These are phyloP conservation scores for Phaethon lepturus DNA, from an alignment of 2,113 vertebrate species.

Conservation along the genomic window DNA sequence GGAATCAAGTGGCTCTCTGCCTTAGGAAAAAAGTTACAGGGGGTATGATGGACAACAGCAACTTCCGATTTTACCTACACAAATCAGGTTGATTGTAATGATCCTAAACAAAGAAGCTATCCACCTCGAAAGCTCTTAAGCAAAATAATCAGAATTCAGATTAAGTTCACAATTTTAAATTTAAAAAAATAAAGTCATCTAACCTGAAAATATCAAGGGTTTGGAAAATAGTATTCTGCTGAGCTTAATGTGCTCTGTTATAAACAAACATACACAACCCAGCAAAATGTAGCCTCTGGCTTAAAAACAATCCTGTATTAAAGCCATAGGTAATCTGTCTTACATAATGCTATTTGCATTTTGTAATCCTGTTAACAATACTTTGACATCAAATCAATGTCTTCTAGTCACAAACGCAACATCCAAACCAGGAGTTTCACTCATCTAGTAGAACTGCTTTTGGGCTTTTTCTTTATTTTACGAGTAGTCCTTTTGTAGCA, in stretches of 20 bases:
- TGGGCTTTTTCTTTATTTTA: not conserved
- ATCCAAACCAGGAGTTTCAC: not conserved
- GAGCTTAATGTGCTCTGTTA: not conserved
- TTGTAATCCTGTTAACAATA: conserved; percentile 53
- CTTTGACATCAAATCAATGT: conserved; percentile 52
- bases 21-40: not conserved
- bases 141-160: not conserved
- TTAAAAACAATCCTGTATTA: conserved; percentile 56
- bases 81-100: not conserved
- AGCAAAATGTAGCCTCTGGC: conserved; percentile 47
- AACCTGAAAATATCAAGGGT: conserved; percentile 10
- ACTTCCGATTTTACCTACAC: not conserved
- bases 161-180: not conserved
- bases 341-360: conserved; percentile 65
- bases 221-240: not conserved
- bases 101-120: not conserved
- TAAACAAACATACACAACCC: conserved; percentile 21
- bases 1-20: not conserved
- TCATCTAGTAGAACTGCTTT: not conserved
- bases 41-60: not conserved
- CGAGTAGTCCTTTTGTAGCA: not conserved
- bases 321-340: conserved; percentile 65
- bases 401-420: conserved; percentile 3
- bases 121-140: not conserved
- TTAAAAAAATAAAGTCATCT: not conserved